These are phyloP conservation scores for Centroberyx gerrardi DNA, from an alignment of 2,797 vertebrate genomes.

Conservation along the genomic window DNA sequence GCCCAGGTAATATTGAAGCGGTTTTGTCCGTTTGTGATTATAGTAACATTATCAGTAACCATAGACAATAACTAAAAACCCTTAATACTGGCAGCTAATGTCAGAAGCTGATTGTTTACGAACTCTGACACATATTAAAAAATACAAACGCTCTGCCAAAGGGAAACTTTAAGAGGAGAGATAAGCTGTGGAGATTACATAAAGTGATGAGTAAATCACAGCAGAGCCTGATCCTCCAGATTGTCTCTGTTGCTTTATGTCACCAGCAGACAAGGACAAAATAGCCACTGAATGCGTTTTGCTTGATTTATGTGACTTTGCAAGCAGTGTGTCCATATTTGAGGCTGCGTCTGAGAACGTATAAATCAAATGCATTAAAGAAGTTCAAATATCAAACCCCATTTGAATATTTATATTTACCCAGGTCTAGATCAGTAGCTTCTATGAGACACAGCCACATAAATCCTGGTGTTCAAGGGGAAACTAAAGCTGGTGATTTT, in stretches of 20 bases:
- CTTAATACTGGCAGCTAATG: neutral
- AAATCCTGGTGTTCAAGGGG: constrained; percentile 43
- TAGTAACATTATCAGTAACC: neutral
- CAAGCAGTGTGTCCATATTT: neutral
- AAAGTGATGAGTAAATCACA: constrained; percentile 7
- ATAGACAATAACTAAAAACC: neutral
- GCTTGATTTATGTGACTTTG: constrained; percentile 4
- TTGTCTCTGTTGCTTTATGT: constrained; percentile 11
- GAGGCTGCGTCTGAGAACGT: neutral
- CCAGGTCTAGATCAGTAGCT: constrained; percentile 25
- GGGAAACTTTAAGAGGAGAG: neutral
- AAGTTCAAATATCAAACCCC: constrained; percentile 27
- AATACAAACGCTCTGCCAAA: neutral
- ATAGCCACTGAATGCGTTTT: constrained; percentile 2
- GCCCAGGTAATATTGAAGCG: neutral
- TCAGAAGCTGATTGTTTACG: neutral
- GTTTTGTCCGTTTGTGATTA: neutral
- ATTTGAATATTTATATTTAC: constrained; percentile 33
- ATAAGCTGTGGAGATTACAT: neutral
- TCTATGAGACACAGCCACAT: constrained; percentile 41
- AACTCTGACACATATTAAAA: neutral
- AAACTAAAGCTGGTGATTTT: constrained; percentile 68
- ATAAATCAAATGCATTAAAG: constrained; percentile 26
- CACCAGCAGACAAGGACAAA: constrained; percentile 11
- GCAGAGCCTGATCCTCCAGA: neutral